Evolutionary conservation across 2,797 vertebrate species (phyloP), one percentile per base, ranked within the genome.

Genomic region (Bovichtus variegatus): DNA sequence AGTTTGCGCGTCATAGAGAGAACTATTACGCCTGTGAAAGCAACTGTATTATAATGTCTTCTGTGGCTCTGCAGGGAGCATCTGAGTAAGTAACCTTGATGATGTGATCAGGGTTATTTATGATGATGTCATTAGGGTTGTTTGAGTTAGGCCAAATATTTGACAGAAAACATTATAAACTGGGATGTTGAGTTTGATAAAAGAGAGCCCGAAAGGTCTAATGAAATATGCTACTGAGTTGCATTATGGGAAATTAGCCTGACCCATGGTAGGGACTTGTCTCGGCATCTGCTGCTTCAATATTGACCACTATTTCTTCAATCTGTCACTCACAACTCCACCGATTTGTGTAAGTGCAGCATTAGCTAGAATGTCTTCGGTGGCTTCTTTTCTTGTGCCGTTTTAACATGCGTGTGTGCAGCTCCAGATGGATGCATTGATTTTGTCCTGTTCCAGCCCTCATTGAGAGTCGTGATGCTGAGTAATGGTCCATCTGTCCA

Each of bases 401-500:
- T 25, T 50, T 47, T 27, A 21, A 51, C 40, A 53, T 59, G 8
- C 63, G 74, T 54, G 46, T 76, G 70, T 60, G 6, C 53, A 25
- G 47, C 16, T 76, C 72, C 74, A 84, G 84, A 84, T 87, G 71
- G 83, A 83, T 66, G 74, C 78, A 80, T 81, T 74, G 78, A 88
- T 77, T 87, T 79, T 64, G 71, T 83, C 72, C 70, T 70, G 57
- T 80, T 82, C 59, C 70, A 71, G 72, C 76, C 58, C 41, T 85
- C 73, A 74, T 69, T 83, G 73, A 84, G 71, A 75, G 73, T 76
- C 46, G 69, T 73, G 81, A 72, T 87, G 91, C 89, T 92, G 90
- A 91, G 81, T 86, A 91, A 93, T 76, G 77, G 74, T 81, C 84
- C 87, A 75, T 89, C 89, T 91, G 91, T 91, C 89, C 76, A 65